phyloP scores from a whole-genome alignment of 2,113 vertebrate genomes.

The Balaeniceps rex region DNA sequence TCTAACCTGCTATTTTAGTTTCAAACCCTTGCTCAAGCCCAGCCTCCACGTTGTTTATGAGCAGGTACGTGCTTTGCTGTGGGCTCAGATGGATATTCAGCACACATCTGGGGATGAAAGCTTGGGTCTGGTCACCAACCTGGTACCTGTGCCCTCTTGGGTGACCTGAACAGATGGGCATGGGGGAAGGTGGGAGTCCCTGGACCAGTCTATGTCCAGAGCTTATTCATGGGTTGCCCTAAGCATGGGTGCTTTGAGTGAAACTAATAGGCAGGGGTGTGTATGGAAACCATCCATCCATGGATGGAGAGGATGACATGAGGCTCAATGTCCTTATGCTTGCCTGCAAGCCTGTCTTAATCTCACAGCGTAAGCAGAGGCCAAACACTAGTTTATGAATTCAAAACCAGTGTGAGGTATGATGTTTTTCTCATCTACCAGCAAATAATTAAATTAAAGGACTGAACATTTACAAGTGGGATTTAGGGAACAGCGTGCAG shows the following conservation, averaged over 20 bases:
- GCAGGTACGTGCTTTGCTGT: background rate
- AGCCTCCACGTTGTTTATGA: background rate
- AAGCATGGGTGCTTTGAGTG: background rate
- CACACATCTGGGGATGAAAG: background rate
- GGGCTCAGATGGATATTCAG: background rate
- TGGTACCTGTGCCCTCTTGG: background rate
- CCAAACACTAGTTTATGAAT: background rate
- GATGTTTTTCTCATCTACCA: background rate
- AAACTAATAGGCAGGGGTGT: background rate
- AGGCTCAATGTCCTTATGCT: background rate
- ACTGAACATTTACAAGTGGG: background rate
- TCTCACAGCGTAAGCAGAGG: background rate
- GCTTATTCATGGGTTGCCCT: background rate
- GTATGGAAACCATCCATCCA: background rate
- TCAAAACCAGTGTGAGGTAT: background rate
- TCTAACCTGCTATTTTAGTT: background rate
- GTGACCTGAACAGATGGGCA: background rate
- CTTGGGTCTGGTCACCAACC: background rate
- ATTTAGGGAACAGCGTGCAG: background rate
- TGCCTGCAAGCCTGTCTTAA: background rate
- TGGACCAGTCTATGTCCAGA: background rate
- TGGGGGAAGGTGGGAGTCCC: rapidly evolving
- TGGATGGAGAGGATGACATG: background rate
- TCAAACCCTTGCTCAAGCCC: background rate
- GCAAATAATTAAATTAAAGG: background rate